These are phyloP conservation scores for Delphinapterus leucas DNA, from an alignment of 2,113 vertebrate genomes.

Conservation along the genomic window DNA sequence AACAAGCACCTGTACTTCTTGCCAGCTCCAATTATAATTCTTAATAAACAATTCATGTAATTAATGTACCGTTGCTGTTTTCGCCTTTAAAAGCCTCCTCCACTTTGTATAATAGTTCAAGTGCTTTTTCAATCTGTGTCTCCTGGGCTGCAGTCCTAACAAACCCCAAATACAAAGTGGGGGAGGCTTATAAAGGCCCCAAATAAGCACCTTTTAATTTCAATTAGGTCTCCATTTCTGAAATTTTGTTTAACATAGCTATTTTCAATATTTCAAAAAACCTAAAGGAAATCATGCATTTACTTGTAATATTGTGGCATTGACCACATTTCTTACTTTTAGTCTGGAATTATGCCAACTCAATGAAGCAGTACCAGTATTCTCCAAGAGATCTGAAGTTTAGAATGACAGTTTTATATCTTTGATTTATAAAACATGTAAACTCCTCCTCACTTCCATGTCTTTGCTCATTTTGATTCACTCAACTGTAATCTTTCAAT, in stretches of 20 bases:
- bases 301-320: not conserved
- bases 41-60: not conserved
- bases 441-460: not conserved
- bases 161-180: not conserved
- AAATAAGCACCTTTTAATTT: not conserved
- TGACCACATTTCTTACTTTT: not conserved
- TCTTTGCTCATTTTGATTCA: slow-evolving; percentile 11
- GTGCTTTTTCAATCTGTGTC: not conserved
- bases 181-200: not conserved
- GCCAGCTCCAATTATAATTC: not conserved
- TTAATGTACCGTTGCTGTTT: not conserved
- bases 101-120: not conserved
- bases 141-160: not conserved
- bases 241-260: not conserved
- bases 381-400: not conserved
- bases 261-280: slow-evolving; percentile 21
- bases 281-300: not conserved
- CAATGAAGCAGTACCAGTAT: not conserved
- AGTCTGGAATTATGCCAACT: not conserved
- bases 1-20: not conserved
- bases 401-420: not conserved
- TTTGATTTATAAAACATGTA: not conserved
- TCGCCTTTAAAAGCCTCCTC: not conserved
- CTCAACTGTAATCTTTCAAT: not conserved
- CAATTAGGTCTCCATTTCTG: not conserved